Evolutionary conservation across 2,797 vertebrate species (phyloP), one percentile per base, ranked within the genome.

Genomic region (Coilia nasus): DNA sequence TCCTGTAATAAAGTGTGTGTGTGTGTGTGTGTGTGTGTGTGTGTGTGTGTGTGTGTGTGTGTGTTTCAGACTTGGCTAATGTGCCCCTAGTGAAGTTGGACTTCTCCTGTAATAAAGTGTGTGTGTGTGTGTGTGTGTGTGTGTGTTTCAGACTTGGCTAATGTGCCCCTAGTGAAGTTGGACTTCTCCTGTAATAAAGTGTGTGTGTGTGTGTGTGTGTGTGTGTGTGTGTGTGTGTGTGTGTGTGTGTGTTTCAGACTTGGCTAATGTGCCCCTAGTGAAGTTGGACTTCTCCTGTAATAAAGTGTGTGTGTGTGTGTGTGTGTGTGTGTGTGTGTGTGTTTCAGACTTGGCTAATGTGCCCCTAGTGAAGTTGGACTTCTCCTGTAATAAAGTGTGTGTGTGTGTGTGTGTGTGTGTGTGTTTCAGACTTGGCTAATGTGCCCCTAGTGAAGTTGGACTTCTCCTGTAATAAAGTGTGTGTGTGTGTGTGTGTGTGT

Each of bases 101-200:
- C 5, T 41, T 41, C 35, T 41, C 35, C 35, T 41, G 35, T 41
- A 41, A 41, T 41, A 41, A 41, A 41, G 35, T 41, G 35, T 41
- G 35, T 41, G 35, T 41, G 35, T 41, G 35, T 41, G 23, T 81
- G 19, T 86, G 25, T 80, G 19, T 83, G 67, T 81, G 2, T 84
- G 83, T 50, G 81, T 93, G 25, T 83, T 93, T 85, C 94, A 99
- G 98, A 98, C 91, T 92, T 99, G 92, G 96, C 97, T 28, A 95
- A 96, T 59, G 96, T 99, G 90, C 98, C 98, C 84, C 94, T 99
- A 95, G 97, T 99, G 84, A 98, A 97, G 94, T 97, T 99, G 25
- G 97, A 99, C 92, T 97, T 99, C 93, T 98, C 97, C 91, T 98
- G 98, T 93, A 99, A 99, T 96, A 98, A 98, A 92, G 97, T 99